phyloP scores from a whole-genome alignment of 2,888 invertebrate genomes.

The Leucoma salicis region DNA sequence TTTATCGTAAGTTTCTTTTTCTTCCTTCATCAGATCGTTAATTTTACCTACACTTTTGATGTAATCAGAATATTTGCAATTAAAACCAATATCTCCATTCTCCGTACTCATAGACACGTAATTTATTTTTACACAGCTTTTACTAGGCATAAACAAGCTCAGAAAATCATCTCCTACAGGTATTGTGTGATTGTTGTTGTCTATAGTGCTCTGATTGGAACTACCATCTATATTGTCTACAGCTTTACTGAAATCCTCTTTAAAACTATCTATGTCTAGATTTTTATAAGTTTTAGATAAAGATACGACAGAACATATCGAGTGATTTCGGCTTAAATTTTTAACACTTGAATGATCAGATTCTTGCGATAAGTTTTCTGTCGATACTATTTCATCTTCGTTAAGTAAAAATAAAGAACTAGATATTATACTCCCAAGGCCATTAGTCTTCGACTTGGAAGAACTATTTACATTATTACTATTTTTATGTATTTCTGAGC shows the following conservation, averaged over 20 bases:
- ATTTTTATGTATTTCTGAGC: background rate
- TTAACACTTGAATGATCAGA: conserved; percentile 3
- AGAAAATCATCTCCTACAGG: conserved; percentile 44
- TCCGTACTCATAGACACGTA: conserved; percentile 47
- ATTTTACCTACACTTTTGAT: conserved; percentile 34
- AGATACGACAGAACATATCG: conserved; percentile 49
- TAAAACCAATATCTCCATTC: conserved; percentile 63
- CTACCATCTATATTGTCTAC: background rate
- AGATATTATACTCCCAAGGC: conserved; percentile 47
- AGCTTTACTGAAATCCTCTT: conserved; percentile 11
- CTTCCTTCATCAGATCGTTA: conserved; percentile 32
- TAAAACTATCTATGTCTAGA: conserved; percentile 56
- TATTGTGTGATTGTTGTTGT: conserved; percentile 35
- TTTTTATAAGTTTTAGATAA: conserved; percentile 60
- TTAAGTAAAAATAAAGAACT: conserved; percentile 56
- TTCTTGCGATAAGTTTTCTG: conserved; percentile 27
- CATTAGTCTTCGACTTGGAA: conserved; percentile 8
- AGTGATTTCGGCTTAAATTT: conserved; percentile 34
- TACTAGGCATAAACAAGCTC: conserved; percentile 42
- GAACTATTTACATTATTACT: background rate
- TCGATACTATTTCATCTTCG: conserved; percentile 40
- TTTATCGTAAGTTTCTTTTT: conserved; percentile 27
- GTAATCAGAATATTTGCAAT: conserved; percentile 53
- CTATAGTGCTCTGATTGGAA: background rate
- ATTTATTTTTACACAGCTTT: conserved; percentile 14